These are phyloP conservation scores for Bombus sibiricus DNA, from an alignment of 1,140 invertebrate species.

Conservation along the genomic window DNA sequence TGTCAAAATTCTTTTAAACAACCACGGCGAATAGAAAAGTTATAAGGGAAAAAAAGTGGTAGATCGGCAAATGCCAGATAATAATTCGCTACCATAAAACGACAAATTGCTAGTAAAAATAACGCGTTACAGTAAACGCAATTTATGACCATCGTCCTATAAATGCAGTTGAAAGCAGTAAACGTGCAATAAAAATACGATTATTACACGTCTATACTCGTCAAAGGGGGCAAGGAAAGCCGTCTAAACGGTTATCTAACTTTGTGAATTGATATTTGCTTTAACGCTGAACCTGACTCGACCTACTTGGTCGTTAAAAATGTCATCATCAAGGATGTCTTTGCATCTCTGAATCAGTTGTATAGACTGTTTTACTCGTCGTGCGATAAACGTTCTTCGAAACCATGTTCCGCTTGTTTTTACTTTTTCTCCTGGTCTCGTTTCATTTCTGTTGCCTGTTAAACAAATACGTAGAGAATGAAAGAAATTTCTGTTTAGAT, in stretches of 20 bases:
- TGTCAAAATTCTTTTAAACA: not conserved
- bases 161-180: conserved; percentile 28
- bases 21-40: too few species aligned
- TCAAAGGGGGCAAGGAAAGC: not conserved
- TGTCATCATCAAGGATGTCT: too few species aligned
- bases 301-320: not conserved
- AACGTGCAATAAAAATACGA: conserved; percentile 14
- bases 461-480: too few species aligned
- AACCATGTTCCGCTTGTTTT: not conserved
- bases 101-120: conserved; percentile 45
- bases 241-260: not conserved
- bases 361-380: not conserved
- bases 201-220: not conserved
- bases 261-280: not conserved
- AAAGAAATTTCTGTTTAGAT: too few species aligned
- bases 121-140: conserved; percentile 23
- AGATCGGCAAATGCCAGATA: conserved; percentile 8
- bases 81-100: conserved; percentile 33
- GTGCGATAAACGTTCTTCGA: not conserved
- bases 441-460: not conserved
- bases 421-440: not conserved
- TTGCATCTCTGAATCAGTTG: too few species aligned
- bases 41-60: not conserved
- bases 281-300: not conserved
- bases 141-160: conserved; percentile 20